phyloP scores from a whole-genome alignment of 2,797 vertebrate species.

The Channallabes apus region DNA sequence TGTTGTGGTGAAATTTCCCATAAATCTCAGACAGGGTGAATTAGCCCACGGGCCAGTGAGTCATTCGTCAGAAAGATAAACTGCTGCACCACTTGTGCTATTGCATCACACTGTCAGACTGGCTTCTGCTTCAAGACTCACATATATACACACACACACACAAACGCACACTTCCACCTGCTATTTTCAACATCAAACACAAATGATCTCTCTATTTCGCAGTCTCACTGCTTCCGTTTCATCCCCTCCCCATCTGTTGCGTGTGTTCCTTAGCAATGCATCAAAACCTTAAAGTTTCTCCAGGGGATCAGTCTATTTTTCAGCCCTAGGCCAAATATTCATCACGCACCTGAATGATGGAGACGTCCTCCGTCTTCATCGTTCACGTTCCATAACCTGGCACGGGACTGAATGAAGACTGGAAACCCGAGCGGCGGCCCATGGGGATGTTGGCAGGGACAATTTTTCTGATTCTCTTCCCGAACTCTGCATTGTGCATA shows the following conservation, averaged over 20 bases:
- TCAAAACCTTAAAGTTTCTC: neutral
- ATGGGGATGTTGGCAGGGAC: conserved; percentile 15
- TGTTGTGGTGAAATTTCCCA: conserved; percentile 46
- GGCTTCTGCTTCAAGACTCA: neutral
- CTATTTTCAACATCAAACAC: conserved; percentile 31
- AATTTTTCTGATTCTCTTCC: conserved; percentile 18
- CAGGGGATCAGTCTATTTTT: conserved; percentile 8
- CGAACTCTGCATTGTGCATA: neutral
- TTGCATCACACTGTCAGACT: conserved; percentile 31
- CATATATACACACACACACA: conserved; percentile 7
- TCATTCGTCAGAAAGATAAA: conserved; percentile 59
- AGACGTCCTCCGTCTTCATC: conserved; percentile 10
- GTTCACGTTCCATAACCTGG: conserved; percentile 5
- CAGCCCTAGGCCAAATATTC: neutral
- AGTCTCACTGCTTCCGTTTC: neutral
- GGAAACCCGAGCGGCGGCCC: neutral
- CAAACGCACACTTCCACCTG: neutral
- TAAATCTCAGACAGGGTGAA: conserved; percentile 56
- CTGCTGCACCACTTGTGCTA: conserved; percentile 30
- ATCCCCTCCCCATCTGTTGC: neutral
- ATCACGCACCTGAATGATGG: neutral
- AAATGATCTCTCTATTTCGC: conserved; percentile 23
- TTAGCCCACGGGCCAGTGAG: conserved; percentile 53
- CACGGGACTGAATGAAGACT: conserved; percentile 11
- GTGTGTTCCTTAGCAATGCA: neutral